phyloP scores from a whole-genome alignment of 2,888 invertebrate species.

The Argynnis bischoffii region DNA sequence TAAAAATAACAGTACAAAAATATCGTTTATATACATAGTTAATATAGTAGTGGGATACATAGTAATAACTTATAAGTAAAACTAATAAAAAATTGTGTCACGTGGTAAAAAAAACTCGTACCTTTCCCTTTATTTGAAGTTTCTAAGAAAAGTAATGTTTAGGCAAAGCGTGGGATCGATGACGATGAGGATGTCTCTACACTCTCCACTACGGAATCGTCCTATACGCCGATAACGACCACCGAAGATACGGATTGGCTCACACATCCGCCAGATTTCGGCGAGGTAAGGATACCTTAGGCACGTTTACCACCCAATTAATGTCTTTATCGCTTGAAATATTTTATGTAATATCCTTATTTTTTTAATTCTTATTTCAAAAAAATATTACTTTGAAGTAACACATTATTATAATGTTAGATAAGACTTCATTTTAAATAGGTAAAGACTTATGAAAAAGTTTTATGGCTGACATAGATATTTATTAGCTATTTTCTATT shows the following conservation, averaged over 20 bases:
- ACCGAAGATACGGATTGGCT: constrained; percentile 75
- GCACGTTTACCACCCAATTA: not conserved
- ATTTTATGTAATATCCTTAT: not conserved
- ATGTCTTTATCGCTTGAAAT: not conserved
- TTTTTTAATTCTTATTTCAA: not conserved
- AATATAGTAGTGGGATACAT: no score
- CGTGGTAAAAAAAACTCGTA: not conserved
- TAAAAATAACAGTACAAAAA: no score
- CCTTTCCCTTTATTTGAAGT: not conserved
- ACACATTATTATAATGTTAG: no score
- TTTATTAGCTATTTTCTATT: no score
- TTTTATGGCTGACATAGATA: no score
- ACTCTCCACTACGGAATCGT: constrained; percentile 62
- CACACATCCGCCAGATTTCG: constrained; percentile 66
- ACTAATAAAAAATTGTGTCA: no score
- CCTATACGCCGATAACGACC: constrained; percentile 65
- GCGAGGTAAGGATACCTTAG: constrained; percentile 49
- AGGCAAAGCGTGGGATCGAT: constrained; percentile 59
- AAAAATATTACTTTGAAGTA: no score
- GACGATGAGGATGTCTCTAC: constrained; percentile 52
- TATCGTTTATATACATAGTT: no score
- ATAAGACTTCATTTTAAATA: no score
- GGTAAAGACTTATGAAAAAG: no score
- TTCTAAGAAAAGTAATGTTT: not conserved
- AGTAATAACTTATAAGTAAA: no score